phyloP scores from a whole-genome alignment of 2,113 vertebrate species.

The Microtus montanus region DNA sequence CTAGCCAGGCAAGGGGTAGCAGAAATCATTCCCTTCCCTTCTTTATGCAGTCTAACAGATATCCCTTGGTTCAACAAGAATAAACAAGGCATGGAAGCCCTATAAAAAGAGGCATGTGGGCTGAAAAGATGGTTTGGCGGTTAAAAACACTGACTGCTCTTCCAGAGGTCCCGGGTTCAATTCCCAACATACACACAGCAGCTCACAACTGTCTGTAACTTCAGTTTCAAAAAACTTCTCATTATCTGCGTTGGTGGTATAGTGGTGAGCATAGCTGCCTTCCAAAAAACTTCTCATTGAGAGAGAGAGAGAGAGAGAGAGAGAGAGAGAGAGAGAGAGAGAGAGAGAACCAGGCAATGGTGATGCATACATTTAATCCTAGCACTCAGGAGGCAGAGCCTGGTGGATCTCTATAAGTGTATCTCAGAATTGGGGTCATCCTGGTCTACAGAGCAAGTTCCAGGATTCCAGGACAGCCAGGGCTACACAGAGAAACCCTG shows the following conservation, averaged over 20 bases:
- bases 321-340: neutral
- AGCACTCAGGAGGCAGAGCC: no score
- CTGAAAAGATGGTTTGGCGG: neutral
- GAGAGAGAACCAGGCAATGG: no score
- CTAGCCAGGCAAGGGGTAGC: neutral
- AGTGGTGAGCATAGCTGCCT: slow-evolving; percentile 91
- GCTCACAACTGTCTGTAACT: neutral
- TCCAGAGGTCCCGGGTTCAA: neutral
- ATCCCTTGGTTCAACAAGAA: neutral
- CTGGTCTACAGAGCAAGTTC: no score
- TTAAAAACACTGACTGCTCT: neutral
- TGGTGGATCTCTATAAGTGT: no score
- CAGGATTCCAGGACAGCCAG: no score
- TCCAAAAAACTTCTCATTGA: slow-evolving; percentile 70
- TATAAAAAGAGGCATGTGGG: neutral
- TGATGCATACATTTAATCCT: no score
- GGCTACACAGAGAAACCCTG: no score
- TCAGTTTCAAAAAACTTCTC: neutral
- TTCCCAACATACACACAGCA: neutral
- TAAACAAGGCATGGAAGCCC: neutral
- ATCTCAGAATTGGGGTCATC: no score
- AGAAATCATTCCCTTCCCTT: neutral
- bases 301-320: no score
- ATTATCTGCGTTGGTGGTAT: slow-evolving; percentile 83
- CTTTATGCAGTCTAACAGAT: neutral